Base-by-base conservation (phyloP, 2,888 invertebrate genomes). In the Dusona sp. region DNA sequence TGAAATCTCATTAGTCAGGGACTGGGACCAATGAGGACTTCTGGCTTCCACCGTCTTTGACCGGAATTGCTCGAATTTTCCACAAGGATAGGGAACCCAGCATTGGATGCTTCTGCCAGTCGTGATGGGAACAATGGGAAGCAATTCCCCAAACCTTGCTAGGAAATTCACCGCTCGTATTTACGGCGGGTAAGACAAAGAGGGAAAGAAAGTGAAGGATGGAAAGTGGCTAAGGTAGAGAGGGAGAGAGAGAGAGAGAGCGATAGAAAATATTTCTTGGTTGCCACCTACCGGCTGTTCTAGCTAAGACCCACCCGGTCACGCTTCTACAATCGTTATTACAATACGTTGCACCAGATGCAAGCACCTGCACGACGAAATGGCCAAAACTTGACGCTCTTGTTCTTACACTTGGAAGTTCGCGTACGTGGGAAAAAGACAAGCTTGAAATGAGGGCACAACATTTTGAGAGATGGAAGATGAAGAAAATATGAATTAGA, bases 1-100 rank as follows among this genome's bases (percentile, higher is more conserved):
- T 51, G 74, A 83, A 84, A 88, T 86, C 86, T 88, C 86, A 87
- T 88, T 86, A 88, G 86, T 86, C 88, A 74, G 42, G 78, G 68
- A 33, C 72, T 61, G 51, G 45, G 57, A 57, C 61, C 54, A 68
- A 42, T 48, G 48, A 38, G 72, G 57, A 70, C 74, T 57, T 73
- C 38, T 42, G 67, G 29, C 82, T 19, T 54, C 61, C 29, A 42
- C 57, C 79, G 33, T 82, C 86, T 87, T 86, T 87, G 84, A 84
- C 87, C 82, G 84, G 74, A 84, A 88, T 88, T 87, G 80, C 84
- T 88, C 83, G 84, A 85, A 87, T 86, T 65, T 81, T 82, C 64
- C 29, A 73, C 42, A 79, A 87, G 75, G 83, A 84, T 84, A 86
- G 84, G 83, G 79, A 87, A 88, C 82, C 79, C 72, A 81, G 74